A percentile compares a stretch with the other conserved stretches of the same genome.
Evolutionary conservation across 2,113 vertebrate genomes (phyloP).

Genomic region (Spea bombifrons): DNA sequence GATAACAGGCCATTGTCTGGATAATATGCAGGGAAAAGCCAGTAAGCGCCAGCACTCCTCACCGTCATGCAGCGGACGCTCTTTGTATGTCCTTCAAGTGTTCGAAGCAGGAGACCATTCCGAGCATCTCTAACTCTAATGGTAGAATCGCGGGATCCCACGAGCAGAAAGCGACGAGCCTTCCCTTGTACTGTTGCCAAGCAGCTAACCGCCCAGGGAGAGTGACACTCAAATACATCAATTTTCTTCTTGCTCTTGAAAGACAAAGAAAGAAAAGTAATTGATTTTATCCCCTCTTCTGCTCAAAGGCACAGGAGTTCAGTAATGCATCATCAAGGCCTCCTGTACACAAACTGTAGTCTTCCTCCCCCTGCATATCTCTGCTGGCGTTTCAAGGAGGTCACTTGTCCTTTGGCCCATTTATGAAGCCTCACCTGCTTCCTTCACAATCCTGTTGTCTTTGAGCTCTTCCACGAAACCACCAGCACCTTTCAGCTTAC

Average conservation of each 20-base stretch:
- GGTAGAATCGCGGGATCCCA: constrained; percentile 92
- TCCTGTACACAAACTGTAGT: too few relatives aligned
- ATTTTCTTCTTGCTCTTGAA: constrained; percentile 81
- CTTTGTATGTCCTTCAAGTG: constrained; percentile 90
- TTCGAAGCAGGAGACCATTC: constrained; percentile 86
- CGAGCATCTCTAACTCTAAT: constrained; percentile 91
- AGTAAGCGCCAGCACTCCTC: constrained; percentile 32
- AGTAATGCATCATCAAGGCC: too few relatives aligned
- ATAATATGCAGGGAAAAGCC: too few relatives aligned
- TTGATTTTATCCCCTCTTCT: neutral
- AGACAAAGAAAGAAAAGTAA: neutral
- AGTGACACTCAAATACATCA: constrained; percentile 90
- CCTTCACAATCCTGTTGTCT: too few relatives aligned
- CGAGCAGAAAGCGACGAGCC: constrained; percentile 81
- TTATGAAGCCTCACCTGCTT: too few relatives aligned
- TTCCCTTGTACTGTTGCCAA: constrained; percentile 92
- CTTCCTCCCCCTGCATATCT: too few relatives aligned
- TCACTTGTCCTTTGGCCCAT: too few relatives aligned
- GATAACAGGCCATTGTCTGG: too few relatives aligned
- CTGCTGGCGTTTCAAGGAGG: too few relatives aligned
- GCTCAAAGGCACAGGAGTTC: neutral
- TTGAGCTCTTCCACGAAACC: too few relatives aligned
- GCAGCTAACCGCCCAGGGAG: constrained; percentile 90
- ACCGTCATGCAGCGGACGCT: constrained; percentile 97
- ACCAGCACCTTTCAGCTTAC: too few relatives aligned